Conservation (phyloP, 2,113 vertebrate species). For the Symphodus melops region DNA sequence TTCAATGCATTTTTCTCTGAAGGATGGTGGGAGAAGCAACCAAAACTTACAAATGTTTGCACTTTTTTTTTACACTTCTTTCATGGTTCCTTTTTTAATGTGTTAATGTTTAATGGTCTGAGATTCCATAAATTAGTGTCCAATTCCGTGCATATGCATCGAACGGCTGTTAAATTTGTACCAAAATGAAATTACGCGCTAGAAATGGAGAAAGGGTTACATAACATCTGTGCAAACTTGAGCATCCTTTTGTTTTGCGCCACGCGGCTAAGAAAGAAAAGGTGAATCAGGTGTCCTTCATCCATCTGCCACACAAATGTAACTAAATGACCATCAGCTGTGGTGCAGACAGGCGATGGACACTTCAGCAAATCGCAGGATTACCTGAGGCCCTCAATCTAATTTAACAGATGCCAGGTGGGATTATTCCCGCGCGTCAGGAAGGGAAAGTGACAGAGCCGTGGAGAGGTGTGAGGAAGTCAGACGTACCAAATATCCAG, state of each 20-base stretch:
- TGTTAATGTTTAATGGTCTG: neutral
- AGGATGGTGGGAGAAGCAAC: neutral
- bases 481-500: conserved; percentile 79
- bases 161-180: neutral
- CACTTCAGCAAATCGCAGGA: conserved; percentile 94
- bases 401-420: conserved; percentile 96
- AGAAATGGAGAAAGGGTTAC: conserved; percentile 31
- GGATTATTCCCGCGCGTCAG: conserved; percentile 88
- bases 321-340: conserved; percentile 80
- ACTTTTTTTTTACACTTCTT: conserved; percentile 6
- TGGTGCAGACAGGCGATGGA: conserved; percentile 83
- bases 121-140: neutral
- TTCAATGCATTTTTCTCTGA: conserved; percentile 22
- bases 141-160: neutral
- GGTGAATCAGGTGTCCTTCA: conserved; percentile 70
- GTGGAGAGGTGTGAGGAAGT: conserved; percentile 81
- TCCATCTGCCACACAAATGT: conserved; percentile 84
- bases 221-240: conserved; percentile 61
- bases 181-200: conserved; percentile 13
- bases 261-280: conserved; percentile 7
- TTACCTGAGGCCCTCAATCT: conserved; percentile 94
- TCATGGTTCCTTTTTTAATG: neutral
- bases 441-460: conserved; percentile 89
- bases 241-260: conserved; percentile 45
- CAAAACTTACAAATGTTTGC: conserved; percentile 8